These are phyloP conservation scores for Setophaga kirtlandii DNA, from an alignment of 2,113 vertebrate genomes.

Conservation along the genomic window DNA sequence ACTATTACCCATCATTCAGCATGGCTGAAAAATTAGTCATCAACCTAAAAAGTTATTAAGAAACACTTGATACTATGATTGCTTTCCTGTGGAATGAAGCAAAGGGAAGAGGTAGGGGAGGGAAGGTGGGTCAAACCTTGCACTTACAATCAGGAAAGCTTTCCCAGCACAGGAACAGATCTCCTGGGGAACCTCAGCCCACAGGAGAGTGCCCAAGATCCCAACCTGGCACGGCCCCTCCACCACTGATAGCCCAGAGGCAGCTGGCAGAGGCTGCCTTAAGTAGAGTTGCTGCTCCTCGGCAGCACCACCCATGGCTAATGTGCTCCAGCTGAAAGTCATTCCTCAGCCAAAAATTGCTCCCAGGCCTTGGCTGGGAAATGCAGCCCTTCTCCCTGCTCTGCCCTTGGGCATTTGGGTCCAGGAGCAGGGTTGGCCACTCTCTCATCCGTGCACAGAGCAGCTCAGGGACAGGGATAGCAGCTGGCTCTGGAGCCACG, in stretches of 20 bases:
- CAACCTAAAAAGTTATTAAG: constrained; percentile 47
- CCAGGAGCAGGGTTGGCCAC: not conserved
- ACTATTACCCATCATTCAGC: constrained; percentile 10
- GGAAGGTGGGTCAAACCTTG: not conserved
- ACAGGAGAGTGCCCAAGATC: not conserved
- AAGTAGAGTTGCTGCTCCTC: constrained; percentile 19
- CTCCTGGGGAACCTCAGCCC: not conserved
- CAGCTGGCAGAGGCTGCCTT: not conserved
- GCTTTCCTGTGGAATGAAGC: constrained; percentile 20
- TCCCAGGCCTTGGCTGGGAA: not conserved
- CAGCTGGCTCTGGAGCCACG: rapidly evolving
- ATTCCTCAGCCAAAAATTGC: not conserved
- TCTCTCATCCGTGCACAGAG: rapidly evolving
- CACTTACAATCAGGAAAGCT: not conserved
- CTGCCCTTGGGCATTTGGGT: not conserved
- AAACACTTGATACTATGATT: constrained; percentile 63
- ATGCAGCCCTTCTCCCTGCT: rapidly evolving
- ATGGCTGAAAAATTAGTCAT: constrained; percentile 61
- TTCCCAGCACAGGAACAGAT: not conserved
- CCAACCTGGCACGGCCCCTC: not conserved
- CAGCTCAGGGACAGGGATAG: rapidly evolving
- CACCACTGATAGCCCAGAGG: not conserved
- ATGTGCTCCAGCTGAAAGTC: constrained; percentile 39
- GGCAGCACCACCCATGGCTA: constrained; percentile 52
- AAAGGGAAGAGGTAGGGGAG: not conserved